These are phyloP conservation scores for Prionace glauca DNA, from an alignment of 2,797 vertebrate genomes.

Conservation along the genomic window DNA sequence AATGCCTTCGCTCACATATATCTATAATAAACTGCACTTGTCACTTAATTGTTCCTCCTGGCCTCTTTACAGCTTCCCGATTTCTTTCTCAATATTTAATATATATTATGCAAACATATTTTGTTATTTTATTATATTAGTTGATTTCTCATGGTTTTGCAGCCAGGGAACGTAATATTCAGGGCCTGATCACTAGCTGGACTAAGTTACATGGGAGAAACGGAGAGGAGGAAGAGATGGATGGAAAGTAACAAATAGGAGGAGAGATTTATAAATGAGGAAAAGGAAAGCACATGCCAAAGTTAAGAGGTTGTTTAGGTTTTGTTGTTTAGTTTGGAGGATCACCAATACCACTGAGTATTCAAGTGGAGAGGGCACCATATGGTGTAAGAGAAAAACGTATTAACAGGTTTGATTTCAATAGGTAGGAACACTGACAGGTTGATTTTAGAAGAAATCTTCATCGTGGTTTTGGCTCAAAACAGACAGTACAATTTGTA, in stretches of 20 bases:
- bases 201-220: not conserved
- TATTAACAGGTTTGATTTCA: not conserved
- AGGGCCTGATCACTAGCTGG: not conserved
- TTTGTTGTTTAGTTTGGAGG: not conserved
- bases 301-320: not conserved
- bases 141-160: not conserved
- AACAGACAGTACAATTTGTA: not conserved
- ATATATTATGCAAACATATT: no score
- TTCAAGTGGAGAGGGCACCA: not conserved
- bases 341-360: not conserved
- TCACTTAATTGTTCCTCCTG: no score
- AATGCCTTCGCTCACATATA: no score
- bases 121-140: not conserved
- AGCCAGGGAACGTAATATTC: not conserved
- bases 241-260: not conserved
- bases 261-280: not conserved
- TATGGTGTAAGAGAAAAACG: not conserved
- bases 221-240: not conserved
- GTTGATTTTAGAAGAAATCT: no score
- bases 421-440: no score
- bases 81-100: no score
- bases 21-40: no score
- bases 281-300: not conserved
- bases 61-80: no score
- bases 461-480: not conserved